Evolutionary conservation across 2,113 vertebrate genomes (phyloP).

Genomic region (mouse (Mus musculus)): GRCm39 chr3:129988001-129988500

Average conservation of each 20-base stretch:
- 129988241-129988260: neutral
- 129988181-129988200: neutral
- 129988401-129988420: neutral
- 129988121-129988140: neutral
- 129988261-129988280: neutral
- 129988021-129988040: neutral
- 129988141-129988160: conserved; percentile 18
- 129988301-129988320: neutral
- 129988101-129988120: conserved; percentile 21
- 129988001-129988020: neutral
- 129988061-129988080: conserved; percentile 34
- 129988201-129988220: neutral
- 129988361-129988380: neutral
- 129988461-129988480: neutral
- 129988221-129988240: neutral
- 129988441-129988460: neutral
- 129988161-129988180: conserved; percentile 15
- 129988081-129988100: neutral
- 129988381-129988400: neutral
- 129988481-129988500: neutral
- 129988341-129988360: neutral
- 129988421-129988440: neutral
- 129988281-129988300: too few relatives aligned
- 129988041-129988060: neutral
- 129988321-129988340: neutral